Evolutionary conservation across 1,140 invertebrate genomes (phyloP), one percentile per base, ranked within the genome.

Genomic region (Euwallacea fornicatus): DNA sequence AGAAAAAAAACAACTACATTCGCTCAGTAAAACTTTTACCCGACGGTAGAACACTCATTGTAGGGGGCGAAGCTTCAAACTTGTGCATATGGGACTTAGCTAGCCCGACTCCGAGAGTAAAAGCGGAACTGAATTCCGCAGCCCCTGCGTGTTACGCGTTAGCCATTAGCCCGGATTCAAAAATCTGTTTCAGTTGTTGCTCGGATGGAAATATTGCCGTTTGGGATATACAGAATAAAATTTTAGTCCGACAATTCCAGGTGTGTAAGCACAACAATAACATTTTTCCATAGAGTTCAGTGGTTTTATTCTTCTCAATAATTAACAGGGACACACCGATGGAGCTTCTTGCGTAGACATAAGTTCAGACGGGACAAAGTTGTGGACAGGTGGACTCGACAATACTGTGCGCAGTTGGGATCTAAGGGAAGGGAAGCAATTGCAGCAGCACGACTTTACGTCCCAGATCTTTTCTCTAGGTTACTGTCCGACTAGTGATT

Each of bases 301-400:
- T 6, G 9, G 11, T 16, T 56, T 13, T 58, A 13, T 15, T 58
- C 7, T n/a, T 2, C 54, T 65, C 4, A 7, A 13, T 9, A 10
- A 11, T 33, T 61, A 62, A 41, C 94, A 89, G 88, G 96, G 81
- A 0, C 97, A 98, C 83, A 96, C 94, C 33, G 96, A 98, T 82
- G 96, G 96, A 15, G 96, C 96, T 2, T 96, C 93, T 15, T 98
- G 96, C 83, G 98, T 98, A 76, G 97, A 98, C 82, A 97, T 98
- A 41, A 96, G 94, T 7, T 91, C 93, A 0, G 96, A 98, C 81
- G 96, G 96, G 11, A 93, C 91, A 15, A 97, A 96, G 81, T 82
- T 98, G 46, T 98, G 96, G 96, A 98, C 97, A 6, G 97, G 97
- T 0, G 97, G 97, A 3, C 85, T 98, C 16, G 96, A 98, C 83